These are phyloP conservation scores for Eupeodes luniger DNA, from an alignment of 2,888 invertebrate genomes.

Conservation along the genomic window DNA sequence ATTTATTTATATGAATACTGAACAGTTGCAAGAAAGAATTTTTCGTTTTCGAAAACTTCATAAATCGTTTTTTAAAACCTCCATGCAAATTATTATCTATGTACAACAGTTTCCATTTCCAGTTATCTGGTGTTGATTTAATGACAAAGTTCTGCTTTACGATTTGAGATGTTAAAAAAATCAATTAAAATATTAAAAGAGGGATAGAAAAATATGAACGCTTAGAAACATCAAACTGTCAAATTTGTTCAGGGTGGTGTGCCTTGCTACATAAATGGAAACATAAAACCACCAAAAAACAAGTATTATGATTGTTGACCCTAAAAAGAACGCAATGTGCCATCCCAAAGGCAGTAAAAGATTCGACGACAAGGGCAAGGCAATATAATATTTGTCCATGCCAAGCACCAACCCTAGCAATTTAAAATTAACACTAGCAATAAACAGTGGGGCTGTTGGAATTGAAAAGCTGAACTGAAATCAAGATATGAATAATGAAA, in stretches of 20 bases:
- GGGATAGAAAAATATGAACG: neutral
- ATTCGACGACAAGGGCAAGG: neutral
- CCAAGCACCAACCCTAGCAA: conserved; percentile 23
- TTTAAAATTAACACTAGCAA: neutral
- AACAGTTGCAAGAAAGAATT: conserved; percentile 18
- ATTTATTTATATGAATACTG: conserved; percentile 5
- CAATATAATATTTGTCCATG: conserved; percentile 23
- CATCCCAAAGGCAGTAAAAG: conserved; percentile 15
- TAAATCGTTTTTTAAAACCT: too few species aligned
- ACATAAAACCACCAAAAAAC: conserved; percentile 27
- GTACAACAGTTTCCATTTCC: too few species aligned
- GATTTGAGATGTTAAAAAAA: conserved; percentile 29
- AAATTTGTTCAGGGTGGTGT: neutral
- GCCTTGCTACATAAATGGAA: neutral
- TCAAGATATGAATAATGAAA: neutral
- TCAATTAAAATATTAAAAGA: conserved; percentile 26
- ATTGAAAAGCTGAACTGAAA: neutral
- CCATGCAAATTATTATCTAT: neutral
- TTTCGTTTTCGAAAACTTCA: neutral
- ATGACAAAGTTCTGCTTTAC: conserved; percentile 14
- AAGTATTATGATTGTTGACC: conserved; percentile 16
- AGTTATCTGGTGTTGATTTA: neutral
- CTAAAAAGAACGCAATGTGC: neutral
- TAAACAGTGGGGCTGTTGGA: neutral
- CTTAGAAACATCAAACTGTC: neutral